phyloP scores from a whole-genome alignment of 2,797 vertebrate genomes.

The Calcarius lapponicus region DNA sequence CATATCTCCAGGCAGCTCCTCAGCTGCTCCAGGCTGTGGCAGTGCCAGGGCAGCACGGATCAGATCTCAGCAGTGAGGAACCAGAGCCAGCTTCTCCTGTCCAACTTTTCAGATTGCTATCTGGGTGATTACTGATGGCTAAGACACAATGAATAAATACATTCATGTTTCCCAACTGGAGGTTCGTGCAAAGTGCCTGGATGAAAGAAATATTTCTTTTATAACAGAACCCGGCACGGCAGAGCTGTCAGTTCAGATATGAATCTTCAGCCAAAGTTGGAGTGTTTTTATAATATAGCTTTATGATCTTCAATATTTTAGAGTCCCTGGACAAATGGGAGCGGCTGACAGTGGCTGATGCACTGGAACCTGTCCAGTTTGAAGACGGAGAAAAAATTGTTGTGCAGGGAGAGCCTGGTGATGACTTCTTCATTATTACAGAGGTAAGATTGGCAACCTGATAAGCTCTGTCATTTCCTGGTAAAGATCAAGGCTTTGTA shows the following conservation, averaged over 20 bases:
- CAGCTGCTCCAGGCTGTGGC: neutral
- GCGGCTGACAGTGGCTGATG: conserved; percentile 82
- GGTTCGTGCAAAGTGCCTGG: conserved; percentile 29
- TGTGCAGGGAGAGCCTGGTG: conserved; percentile 82
- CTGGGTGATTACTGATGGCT: conserved; percentile 29
- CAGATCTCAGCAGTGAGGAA: neutral
- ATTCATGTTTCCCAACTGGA: conserved; percentile 37
- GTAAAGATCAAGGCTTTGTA: neutral
- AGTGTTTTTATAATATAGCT: conserved; percentile 43
- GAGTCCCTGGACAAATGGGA: conserved; percentile 86
- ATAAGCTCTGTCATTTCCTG: neutral
- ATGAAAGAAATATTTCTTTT: conserved; percentile 58
- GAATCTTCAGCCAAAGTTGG: conserved; percentile 21
- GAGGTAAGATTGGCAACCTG: conserved; percentile 71
- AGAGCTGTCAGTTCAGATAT: conserved; percentile 32
- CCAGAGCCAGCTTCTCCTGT: neutral
- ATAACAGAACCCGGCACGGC: conserved; percentile 9
- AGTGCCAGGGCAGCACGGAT: neutral
- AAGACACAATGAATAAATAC: conserved; percentile 40
- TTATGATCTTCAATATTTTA: conserved; percentile 44
- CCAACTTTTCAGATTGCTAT: conserved; percentile 40
- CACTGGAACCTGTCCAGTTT: conserved; percentile 82
- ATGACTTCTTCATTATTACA: conserved; percentile 85
- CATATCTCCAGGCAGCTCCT: neutral
- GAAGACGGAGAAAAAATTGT: conserved; percentile 85